Evolutionary conservation across 2,797 vertebrate species (phyloP), one percentile per base, ranked within the genome.

Genomic region (Parotocinclus haroldoi): DNA sequence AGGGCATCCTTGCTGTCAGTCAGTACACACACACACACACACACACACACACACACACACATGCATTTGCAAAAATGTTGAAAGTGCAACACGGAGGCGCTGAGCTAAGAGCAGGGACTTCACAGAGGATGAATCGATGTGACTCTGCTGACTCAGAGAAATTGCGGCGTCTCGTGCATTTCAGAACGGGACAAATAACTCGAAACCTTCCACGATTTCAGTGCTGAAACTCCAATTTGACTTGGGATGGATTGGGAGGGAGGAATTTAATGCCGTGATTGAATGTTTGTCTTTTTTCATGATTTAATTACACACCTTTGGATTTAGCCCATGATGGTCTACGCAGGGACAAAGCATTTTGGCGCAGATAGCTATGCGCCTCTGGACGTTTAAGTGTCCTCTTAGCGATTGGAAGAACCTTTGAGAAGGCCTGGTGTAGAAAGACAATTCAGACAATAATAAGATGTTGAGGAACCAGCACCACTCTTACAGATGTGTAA

Each of bases 1-100:
- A 71, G 58, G 83, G 88, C 86, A 81, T 87, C 86, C 87, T 89
- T 86, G 76, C 76, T 84, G 87, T 88, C 88, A 88, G 81, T 90
- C 87, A 87, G 78, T 69, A 42, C 40, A 7, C 40, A 4, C 40
- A 40, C 75, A 74, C 75, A 13, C 36, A 37, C 10, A 46, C 40
- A 37, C 37, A 45, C 54, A 55, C 53, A 40, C 38, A 49, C 46
- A 49, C n/a, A 46, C 63, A 56, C 53, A 18, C 44, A 39, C 53
- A 57, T 49, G 44, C 63, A 66, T 66, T 57, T 66, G 63, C 63
- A 65, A 48, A 65, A 65, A 53, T 4, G 52, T 45, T 45, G 44
- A 54, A 56, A 56, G 42, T 56, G 53, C 51, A 55, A 10, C n/a
- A 45, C 12, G 16, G 39, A 45, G 8, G 4, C 52, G 55, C 52